A percentile compares a stretch with the other conserved stretches of the same genome.
Evolutionary conservation across 2,888 invertebrate genomes (phyloP).

Genomic region (Thymelicus sylvestris): DNA sequence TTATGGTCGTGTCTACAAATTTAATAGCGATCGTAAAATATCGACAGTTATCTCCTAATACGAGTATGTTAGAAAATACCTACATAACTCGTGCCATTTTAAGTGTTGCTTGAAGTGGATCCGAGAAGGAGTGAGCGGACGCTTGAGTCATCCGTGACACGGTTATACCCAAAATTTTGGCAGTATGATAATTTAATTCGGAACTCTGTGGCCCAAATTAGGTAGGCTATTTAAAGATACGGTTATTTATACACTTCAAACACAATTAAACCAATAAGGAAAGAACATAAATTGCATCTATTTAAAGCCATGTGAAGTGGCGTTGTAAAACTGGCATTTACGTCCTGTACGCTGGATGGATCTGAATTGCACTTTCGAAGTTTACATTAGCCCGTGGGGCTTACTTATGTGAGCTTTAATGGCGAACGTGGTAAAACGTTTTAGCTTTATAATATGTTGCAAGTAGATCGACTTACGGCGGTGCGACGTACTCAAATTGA

Average conservation of each 20-base stretch:
- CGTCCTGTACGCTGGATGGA: constrained; percentile 28
- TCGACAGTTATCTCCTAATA: constrained; percentile 23
- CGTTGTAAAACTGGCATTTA: constrained; percentile 32
- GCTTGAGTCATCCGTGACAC: constrained; percentile 67
- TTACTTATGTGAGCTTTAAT: constrained; percentile 56
- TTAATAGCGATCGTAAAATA: constrained; percentile 25
- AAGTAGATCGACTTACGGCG: constrained; percentile 71
- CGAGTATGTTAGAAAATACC: constrained; percentile 4
- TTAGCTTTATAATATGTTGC: constrained; percentile 68
- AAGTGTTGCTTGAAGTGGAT: constrained; percentile 44
- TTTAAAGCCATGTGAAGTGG: constrained; percentile 15
- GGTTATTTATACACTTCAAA: constrained; percentile 15
- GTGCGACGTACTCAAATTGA: constrained; percentile 72
- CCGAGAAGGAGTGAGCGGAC: constrained; percentile 57
- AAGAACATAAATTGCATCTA: constrained; percentile 23
- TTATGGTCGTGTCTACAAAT: constrained; percentile 14
- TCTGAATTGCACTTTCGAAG: constrained; percentile 33
- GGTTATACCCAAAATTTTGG: constrained; percentile 65
- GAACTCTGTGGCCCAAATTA: constrained; percentile 53
- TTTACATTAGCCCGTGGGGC: constrained; percentile 33
- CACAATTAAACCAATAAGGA: constrained; percentile 23
- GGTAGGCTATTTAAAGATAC: constrained; percentile 9
- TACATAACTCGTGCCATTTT: constrained; percentile 33
- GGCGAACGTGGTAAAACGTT: constrained; percentile 61
- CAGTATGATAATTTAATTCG: constrained; percentile 54